Evolutionary conservation across 2,797 vertebrate genomes (phyloP).

Genomic region (Pogonophryne albipinna): DNA sequence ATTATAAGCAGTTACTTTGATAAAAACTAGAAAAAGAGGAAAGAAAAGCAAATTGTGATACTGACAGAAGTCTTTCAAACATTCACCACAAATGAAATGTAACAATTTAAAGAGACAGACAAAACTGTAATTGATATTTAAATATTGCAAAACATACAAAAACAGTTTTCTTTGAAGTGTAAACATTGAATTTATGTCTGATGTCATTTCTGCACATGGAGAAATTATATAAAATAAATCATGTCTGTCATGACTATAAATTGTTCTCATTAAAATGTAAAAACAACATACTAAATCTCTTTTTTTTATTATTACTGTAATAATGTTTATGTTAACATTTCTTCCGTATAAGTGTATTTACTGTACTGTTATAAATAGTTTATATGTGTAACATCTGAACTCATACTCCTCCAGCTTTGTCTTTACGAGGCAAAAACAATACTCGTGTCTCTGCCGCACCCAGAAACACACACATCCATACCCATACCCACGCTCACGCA

Average conservation of each 20-base stretch:
- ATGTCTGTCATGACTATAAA: slow-evolving; percentile 77
- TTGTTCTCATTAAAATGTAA: slow-evolving; percentile 81
- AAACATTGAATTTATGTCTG: slow-evolving; percentile 80
- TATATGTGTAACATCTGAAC: slow-evolving; percentile 77
- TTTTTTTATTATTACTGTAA: slow-evolving; percentile 73
- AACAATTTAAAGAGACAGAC: slow-evolving; percentile 70
- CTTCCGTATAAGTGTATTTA: slow-evolving; percentile 81
- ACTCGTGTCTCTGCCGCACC: slow-evolving; percentile 62
- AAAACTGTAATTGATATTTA: slow-evolving; percentile 72
- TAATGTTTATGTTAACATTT: slow-evolving; percentile 75
- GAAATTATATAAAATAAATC: slow-evolving; percentile 85
- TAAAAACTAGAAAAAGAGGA: slow-evolving; percentile 31
- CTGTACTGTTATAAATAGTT: slow-evolving; percentile 86
- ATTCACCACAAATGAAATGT: slow-evolving; percentile 61
- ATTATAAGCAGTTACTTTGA: slow-evolving; percentile 28
- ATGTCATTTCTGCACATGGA: slow-evolving; percentile 76
- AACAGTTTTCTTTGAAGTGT: slow-evolving; percentile 75
- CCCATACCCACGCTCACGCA: slow-evolving; percentile 38
- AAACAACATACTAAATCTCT: slow-evolving; percentile 76
- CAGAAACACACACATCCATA: slow-evolving; percentile 23
- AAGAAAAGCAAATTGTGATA: slow-evolving; percentile 34
- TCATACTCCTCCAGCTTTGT: slow-evolving; percentile 68
- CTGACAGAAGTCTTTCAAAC: slow-evolving; percentile 55
- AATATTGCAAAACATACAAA: slow-evolving; percentile 80
- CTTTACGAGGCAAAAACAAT: slow-evolving; percentile 76